These are phyloP conservation scores for Chaenocephalus aceratus DNA, from an alignment of 2,113 vertebrate genomes.

Conservation along the genomic window DNA sequence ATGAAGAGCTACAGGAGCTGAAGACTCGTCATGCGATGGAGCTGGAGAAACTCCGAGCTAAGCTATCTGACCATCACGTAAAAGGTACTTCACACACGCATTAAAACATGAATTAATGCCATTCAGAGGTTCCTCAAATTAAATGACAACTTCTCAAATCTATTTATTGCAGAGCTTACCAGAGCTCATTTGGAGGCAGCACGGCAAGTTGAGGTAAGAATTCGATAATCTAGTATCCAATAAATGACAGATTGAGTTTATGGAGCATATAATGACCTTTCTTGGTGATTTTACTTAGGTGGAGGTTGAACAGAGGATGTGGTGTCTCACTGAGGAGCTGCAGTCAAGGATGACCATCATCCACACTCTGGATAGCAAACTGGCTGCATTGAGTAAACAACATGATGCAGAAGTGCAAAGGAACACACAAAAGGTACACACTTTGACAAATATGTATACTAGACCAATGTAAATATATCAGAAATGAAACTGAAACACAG, in stretches of 20 bases:
- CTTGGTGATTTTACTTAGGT: constrained; percentile 46
- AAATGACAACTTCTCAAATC: neutral
- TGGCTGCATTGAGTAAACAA: constrained; percentile 78
- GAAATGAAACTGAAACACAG: neutral
- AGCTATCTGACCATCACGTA: constrained; percentile 85
- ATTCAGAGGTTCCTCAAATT: neutral
- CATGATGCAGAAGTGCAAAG: constrained; percentile 73
- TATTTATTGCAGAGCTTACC: constrained; percentile 81
- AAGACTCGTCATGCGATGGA: constrained; percentile 86
- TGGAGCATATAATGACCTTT: neutral
- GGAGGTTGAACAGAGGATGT: constrained; percentile 78
- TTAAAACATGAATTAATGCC: neutral
- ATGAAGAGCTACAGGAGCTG: constrained; percentile 84
- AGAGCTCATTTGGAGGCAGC: constrained; percentile 76
- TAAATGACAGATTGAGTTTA: neutral
- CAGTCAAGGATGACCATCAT: constrained; percentile 66
- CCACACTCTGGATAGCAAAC: constrained; percentile 80
- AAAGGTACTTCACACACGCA: constrained; percentile 79
- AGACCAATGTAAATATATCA: neutral
- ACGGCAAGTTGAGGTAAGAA: constrained; percentile 80
- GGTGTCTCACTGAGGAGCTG: constrained; percentile 81
- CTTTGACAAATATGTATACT: neutral
- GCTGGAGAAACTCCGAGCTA: constrained; percentile 85
- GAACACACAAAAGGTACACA: constrained; percentile 61
- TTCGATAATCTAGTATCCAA: neutral